Percentiles rank a stretch among this genome's conserved stretches.
These are phyloP conservation scores for Pogoniulus pusillus DNA, from an alignment of 2,797 vertebrate species.

Conservation along the genomic window DNA sequence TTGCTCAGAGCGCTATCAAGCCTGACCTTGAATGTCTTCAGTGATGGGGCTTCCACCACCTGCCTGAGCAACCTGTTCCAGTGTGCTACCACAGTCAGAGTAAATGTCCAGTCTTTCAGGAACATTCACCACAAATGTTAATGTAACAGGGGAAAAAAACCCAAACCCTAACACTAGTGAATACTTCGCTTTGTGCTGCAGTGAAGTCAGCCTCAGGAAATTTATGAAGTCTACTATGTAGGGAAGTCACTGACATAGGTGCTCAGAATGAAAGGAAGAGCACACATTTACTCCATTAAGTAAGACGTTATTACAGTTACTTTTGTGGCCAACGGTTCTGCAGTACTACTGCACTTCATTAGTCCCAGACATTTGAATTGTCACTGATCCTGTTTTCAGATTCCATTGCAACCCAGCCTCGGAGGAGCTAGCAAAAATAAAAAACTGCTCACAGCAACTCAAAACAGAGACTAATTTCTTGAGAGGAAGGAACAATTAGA, in stretches of 20 bases:
- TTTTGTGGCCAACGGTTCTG: neutral
- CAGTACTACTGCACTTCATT: neutral
- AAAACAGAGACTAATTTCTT: neutral
- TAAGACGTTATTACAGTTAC: neutral
- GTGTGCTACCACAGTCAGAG: too few species aligned
- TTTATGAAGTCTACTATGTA: neutral
- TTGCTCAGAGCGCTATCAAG: too few species aligned
- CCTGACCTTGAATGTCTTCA: too few species aligned
- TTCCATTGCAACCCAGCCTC: neutral
- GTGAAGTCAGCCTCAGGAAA: neutral
- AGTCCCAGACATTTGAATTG: neutral
- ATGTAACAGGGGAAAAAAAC: neutral
- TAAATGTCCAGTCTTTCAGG: neutral
- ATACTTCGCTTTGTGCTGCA: neutral
- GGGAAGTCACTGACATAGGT: neutral
- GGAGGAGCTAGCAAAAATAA: neutral
- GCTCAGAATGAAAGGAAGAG: neutral
- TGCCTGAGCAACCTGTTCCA: too few species aligned
- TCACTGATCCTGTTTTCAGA: rapidly evolving
- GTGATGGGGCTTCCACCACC: too few species aligned
- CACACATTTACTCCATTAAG: neutral
- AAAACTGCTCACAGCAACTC: neutral
- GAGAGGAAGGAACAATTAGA: neutral
- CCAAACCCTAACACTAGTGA: neutral
- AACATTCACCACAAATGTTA: neutral